phyloP scores from a whole-genome alignment of 1,140 invertebrate species.

The Acyrthosiphon pisum region DNA sequence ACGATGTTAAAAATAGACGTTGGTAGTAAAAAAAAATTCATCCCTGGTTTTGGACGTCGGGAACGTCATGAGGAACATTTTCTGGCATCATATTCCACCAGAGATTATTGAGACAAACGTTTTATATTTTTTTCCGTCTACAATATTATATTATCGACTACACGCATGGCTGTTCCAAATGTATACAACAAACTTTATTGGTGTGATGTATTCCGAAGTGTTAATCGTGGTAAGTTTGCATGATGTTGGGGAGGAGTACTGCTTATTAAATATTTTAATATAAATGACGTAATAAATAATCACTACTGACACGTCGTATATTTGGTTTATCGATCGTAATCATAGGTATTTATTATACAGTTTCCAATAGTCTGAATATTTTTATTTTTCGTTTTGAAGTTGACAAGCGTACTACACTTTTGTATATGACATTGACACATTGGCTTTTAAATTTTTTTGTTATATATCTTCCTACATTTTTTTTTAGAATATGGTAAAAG shows the following conservation, averaged over 20 bases:
- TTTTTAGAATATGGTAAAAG: not conserved
- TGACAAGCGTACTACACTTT: too few relatives aligned
- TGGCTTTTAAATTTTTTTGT: not conserved
- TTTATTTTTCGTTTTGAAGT: not conserved
- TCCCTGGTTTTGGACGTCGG: not conserved
- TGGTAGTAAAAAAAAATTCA: not conserved
- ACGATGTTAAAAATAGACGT: not conserved
- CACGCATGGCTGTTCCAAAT: not conserved
- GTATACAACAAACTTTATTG: not conserved
- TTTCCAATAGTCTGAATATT: not conserved
- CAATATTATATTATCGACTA: not conserved
- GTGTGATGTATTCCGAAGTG: not conserved
- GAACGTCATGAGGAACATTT: not conserved
- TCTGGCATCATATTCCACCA: not conserved
- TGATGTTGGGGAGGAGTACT: not conserved
- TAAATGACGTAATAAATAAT: not conserved
- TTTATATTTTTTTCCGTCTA: not conserved
- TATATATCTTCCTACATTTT: not conserved
- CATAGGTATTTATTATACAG: not conserved
- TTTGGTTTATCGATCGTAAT: not conserved
- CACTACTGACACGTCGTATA: not conserved
- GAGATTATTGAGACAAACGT: not conserved
- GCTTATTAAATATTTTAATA: not conserved
- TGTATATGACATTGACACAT: conserved; percentile 8
- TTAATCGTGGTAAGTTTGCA: not conserved